These are phyloP conservation scores for Myotis brandtii DNA, from an alignment of 2,113 vertebrate genomes.

Conservation along the genomic window DNA sequence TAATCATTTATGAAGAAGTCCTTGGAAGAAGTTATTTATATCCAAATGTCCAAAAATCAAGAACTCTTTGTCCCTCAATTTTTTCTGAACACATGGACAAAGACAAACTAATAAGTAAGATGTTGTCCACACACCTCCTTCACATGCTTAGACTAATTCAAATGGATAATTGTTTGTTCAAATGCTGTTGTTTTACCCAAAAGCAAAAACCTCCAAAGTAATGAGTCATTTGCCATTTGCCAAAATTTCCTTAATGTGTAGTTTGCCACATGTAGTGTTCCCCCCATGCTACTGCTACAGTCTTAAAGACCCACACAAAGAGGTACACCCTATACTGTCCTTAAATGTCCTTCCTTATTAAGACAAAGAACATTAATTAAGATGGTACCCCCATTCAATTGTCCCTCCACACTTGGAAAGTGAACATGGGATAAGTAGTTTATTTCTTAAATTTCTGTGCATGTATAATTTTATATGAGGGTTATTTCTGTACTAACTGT, in stretches of 20 bases:
- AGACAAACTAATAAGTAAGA: neutral
- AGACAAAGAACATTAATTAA: neutral
- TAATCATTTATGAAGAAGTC: neutral
- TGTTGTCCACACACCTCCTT: neutral
- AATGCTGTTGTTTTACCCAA: neutral
- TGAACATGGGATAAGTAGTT: neutral
- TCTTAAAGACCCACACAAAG: neutral
- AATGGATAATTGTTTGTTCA: neutral
- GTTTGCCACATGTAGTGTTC: neutral
- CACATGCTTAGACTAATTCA: neutral
- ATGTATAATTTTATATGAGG: neutral
- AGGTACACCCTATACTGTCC: neutral
- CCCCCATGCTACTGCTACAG: neutral
- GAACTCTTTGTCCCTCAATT: neutral
- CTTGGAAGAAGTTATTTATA: neutral
- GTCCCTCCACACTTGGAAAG: neutral
- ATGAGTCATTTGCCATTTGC: neutral
- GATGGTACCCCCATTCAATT: neutral
- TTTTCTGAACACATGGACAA: neutral
- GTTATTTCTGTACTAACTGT: neutral
- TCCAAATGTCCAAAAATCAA: neutral
- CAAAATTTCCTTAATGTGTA: neutral
- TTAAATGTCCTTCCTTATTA: neutral
- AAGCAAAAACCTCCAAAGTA: neutral
- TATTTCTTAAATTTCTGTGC: neutral